Conservation (phyloP, 2,113 vertebrate genomes). For the Symphodus melops region DNA sequence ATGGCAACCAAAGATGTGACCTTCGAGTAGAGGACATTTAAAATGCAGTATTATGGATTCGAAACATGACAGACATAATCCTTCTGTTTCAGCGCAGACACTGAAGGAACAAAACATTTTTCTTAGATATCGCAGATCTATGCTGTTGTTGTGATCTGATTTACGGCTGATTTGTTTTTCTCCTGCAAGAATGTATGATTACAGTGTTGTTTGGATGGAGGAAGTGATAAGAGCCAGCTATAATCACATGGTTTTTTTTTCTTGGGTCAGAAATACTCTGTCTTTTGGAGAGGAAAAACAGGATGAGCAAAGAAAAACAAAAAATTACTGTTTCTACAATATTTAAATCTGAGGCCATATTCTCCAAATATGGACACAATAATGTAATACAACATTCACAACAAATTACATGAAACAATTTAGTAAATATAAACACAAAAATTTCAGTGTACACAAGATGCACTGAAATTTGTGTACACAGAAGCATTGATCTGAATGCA, state of each 20-base stretch:
- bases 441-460: too few relatives aligned
- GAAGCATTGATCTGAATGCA: too few relatives aligned
- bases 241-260: constrained; percentile 16
- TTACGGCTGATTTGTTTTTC: not conserved
- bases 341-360: too few relatives aligned
- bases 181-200: too few relatives aligned
- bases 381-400: too few relatives aligned
- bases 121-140: too few relatives aligned
- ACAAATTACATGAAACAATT: too few relatives aligned
- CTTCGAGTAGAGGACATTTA: constrained; percentile 32
- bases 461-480: too few relatives aligned
- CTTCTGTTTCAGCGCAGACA: not conserved
- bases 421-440: too few relatives aligned
- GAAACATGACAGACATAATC: not conserved
- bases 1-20: constrained; percentile 51
- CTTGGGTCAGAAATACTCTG: not conserved
- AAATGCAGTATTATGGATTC: constrained; percentile 5
- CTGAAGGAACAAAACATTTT: not conserved
- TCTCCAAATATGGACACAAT: too few relatives aligned
- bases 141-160: not conserved
- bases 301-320: not conserved
- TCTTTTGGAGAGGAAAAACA: not conserved
- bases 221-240: not conserved
- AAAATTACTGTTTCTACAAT: too few relatives aligned
- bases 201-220: not conserved